These are phyloP conservation scores for Drosophila anomelani DNA, from an alignment of 2,888 invertebrate genomes.

Conservation along the genomic window DNA sequence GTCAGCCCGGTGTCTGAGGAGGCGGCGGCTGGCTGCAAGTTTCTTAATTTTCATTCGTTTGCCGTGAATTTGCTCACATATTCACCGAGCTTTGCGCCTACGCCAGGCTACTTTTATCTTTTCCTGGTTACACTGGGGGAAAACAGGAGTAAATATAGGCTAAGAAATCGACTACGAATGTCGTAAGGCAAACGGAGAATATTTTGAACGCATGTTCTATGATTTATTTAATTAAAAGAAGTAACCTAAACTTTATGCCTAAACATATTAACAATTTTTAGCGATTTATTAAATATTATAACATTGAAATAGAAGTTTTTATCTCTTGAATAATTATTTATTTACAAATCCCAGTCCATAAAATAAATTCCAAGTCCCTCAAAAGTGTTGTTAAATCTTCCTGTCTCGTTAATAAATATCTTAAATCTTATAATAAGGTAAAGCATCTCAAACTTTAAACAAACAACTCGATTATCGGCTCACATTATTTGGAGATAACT, in stretches of 20 bases:
- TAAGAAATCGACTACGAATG: no score
- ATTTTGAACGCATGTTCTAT: no score
- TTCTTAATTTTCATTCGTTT: slow-evolving; percentile 69
- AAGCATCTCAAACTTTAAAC: background rate
- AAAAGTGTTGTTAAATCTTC: background rate
- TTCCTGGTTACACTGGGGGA: slow-evolving; percentile 9
- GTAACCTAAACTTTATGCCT: no score
- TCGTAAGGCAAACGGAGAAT: no score
- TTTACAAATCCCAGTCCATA: background rate
- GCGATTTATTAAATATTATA: no score
- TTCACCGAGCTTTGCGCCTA: slow-evolving; percentile 34
- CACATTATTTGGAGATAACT: slow-evolving; percentile 2
- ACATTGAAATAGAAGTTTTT: no score
- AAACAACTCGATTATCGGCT: background rate
- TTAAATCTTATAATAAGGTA: background rate
- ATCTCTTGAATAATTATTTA: no score
- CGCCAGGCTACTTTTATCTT: slow-evolving; percentile 24
- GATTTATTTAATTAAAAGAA: no score
- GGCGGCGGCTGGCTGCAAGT: slow-evolving; percentile 54
- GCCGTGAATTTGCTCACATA: slow-evolving; percentile 60
- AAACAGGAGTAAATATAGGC: background rate
- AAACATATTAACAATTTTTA: no score
- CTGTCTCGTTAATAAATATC: background rate
- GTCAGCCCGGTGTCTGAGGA: slow-evolving; percentile 10
- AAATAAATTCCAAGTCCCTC: background rate